Conservation (phyloP, 2,888 invertebrate species). For the Lochmaea capreae region DNA sequence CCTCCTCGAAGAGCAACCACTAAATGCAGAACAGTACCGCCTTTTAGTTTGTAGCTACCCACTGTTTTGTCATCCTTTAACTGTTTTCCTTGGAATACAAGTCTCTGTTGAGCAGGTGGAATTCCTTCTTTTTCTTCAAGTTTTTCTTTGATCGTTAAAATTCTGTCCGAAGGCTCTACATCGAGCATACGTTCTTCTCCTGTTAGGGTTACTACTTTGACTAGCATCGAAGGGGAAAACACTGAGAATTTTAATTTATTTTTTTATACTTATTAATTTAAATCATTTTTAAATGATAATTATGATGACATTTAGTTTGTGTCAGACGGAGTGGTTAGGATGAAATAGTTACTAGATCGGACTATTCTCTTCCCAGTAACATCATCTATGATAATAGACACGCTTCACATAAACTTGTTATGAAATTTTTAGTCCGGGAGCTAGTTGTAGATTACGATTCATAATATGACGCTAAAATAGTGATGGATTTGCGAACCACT, state of each 20-base stretch:
- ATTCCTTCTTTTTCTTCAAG: slow-evolving; percentile 63
- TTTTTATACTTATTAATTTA: neutral
- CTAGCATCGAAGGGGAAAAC: slow-evolving; percentile 54
- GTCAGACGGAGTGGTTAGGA: slow-evolving; percentile 13
- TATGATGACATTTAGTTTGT: slow-evolving; percentile 21
- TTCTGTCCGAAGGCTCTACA: slow-evolving; percentile 61
- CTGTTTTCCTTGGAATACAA: slow-evolving; percentile 62
- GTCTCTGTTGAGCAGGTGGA: slow-evolving; percentile 61
- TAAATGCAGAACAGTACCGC: slow-evolving; percentile 61
- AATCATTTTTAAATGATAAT: slow-evolving; percentile 29
- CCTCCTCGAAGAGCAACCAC: slow-evolving; percentile 63
- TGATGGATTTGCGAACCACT: too few relatives aligned
- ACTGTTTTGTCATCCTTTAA: slow-evolving; percentile 62
- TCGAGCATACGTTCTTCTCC: slow-evolving; percentile 62
- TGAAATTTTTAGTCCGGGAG: too few relatives aligned
- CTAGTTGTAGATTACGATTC: too few relatives aligned
- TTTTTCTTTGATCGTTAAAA: slow-evolving; percentile 60
- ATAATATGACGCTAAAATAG: too few relatives aligned
- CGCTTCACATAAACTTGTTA: too few relatives aligned
- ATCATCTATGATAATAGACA: too few relatives aligned
- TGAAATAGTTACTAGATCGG: neutral
- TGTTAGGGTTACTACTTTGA: slow-evolving; percentile 61
- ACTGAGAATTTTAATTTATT: slow-evolving; percentile 41
- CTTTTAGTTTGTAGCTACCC: slow-evolving; percentile 60
- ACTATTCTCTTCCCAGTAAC: too few relatives aligned